Conservation (phyloP, 2,888 invertebrate genomes). For the Malthinus seriepunctatus region DNA sequence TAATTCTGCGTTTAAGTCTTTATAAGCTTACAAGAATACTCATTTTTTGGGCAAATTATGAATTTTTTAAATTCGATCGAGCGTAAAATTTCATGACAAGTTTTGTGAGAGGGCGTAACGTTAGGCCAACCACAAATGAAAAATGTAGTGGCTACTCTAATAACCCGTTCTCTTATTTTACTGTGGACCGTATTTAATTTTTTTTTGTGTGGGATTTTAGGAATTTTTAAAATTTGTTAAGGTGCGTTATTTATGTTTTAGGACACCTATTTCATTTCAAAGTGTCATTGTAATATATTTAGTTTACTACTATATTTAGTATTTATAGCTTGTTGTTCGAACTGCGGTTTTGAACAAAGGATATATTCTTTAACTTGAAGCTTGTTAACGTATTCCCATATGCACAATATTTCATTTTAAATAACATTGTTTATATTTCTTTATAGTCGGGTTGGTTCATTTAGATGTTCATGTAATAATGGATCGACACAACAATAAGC, state of each 20-base stretch:
- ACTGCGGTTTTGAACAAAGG: slow-evolving; percentile 53
- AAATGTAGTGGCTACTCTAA: slow-evolving; percentile 49
- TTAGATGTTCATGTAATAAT: slow-evolving; percentile 49
- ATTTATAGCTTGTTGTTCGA: slow-evolving; percentile 54
- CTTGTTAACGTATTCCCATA: slow-evolving; percentile 54
- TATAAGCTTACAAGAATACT: too few relatives aligned
- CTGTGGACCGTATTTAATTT: slow-evolving; percentile 35
- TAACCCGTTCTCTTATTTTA: slow-evolving; percentile 47
- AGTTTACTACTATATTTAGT: slow-evolving; percentile 52
- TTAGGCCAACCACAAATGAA: slow-evolving; percentile 50
- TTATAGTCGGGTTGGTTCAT: slow-evolving; percentile 47
- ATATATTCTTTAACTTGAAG: slow-evolving; percentile 52
- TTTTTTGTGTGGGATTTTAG: neutral
- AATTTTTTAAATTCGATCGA: slow-evolving; percentile 32
- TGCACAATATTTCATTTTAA: slow-evolving; percentile 53
- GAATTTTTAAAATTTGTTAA: neutral
- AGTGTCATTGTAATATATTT: slow-evolving; percentile 51
- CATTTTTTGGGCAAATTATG: neutral
- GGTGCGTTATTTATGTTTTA: slow-evolving; percentile 51
- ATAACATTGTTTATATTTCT: slow-evolving; percentile 55
- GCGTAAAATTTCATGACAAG: slow-evolving; percentile 45
- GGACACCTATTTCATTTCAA: slow-evolving; percentile 52
- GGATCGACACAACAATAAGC: slow-evolving; percentile 42
- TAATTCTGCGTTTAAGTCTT: neutral
- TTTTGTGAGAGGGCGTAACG: slow-evolving; percentile 48